Conservation (phyloP, 2,113 vertebrate genomes). For the Prietella phreatophila region DNA sequence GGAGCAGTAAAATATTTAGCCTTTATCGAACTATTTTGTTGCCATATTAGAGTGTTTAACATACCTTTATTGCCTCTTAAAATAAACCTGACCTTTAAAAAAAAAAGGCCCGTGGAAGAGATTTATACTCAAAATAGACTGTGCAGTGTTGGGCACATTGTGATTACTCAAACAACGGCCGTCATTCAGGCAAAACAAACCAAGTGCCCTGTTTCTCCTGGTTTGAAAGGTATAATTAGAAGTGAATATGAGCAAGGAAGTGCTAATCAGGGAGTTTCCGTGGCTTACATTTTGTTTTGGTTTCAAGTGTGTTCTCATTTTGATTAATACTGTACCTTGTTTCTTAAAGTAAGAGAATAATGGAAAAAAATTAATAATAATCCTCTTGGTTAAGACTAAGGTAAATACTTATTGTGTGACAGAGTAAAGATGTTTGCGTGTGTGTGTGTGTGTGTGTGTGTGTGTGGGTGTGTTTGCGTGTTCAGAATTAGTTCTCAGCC, state of each 20-base stretch:
- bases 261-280: constrained; percentile 32
- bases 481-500: constrained; percentile 49
- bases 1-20: not conserved
- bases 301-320: not conserved
- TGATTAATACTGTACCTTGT: not conserved
- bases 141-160: not conserved
- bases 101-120: not conserved
- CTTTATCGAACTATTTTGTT: not conserved
- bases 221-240: constrained; percentile 33
- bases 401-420: not conserved
- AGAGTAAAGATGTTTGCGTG: constrained; percentile 15
- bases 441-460: constrained; percentile 47
- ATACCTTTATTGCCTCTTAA: constrained; percentile 17
- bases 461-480: constrained; percentile 49
- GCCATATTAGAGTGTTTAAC: constrained; percentile 25
- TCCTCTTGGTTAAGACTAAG: not conserved
- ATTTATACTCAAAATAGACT: constrained; percentile 46
- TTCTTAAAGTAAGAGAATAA: not conserved
- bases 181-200: constrained; percentile 35
- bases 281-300: not conserved
- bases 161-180: constrained; percentile 29
- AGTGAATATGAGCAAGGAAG: constrained; percentile 23
- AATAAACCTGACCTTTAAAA: constrained; percentile 38
- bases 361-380: not conserved
- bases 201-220: not conserved